Conservation (phyloP, 2,888 invertebrate species). For the Leptura quadrifasciata region DNA sequence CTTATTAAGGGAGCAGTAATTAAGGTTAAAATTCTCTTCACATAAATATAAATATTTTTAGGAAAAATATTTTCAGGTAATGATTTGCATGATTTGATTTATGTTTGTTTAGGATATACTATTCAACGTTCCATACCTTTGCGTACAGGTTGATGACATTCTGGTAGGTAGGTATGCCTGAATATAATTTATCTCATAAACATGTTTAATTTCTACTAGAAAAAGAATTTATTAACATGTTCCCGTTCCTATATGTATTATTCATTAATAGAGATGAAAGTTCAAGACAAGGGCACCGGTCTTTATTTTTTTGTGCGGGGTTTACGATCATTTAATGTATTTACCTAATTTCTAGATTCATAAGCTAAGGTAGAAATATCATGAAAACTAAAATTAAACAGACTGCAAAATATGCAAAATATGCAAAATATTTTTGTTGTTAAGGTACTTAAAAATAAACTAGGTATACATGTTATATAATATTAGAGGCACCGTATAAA, state of each 20-base stretch:
- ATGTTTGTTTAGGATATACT: not conserved
- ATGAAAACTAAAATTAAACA: no score
- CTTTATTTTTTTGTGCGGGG: no score
- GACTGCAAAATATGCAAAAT: no score
- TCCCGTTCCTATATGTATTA: not conserved
- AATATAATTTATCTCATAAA: not conserved
- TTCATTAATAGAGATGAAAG: not conserved
- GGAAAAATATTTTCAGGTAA: not conserved
- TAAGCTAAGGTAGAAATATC: no score
- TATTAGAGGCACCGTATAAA: no score
- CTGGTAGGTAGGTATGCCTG: not conserved
- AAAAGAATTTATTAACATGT: not conserved
- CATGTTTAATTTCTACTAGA: not conserved
- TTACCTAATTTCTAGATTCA: no score
- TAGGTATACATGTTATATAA: no score
- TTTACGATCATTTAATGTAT: no score
- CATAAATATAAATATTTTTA: not conserved
- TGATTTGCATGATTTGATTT: not conserved
- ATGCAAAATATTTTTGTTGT: no score
- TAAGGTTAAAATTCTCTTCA: not conserved
- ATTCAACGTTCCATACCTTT: not conserved
- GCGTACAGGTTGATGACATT: constrained; percentile 4
- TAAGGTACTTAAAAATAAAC: no score
- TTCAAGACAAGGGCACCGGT: no score
- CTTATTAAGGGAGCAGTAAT: no score